These are phyloP conservation scores for Rhaphigaster nebulosa DNA, from an alignment of 2,888 invertebrate genomes.

Conservation along the genomic window DNA sequence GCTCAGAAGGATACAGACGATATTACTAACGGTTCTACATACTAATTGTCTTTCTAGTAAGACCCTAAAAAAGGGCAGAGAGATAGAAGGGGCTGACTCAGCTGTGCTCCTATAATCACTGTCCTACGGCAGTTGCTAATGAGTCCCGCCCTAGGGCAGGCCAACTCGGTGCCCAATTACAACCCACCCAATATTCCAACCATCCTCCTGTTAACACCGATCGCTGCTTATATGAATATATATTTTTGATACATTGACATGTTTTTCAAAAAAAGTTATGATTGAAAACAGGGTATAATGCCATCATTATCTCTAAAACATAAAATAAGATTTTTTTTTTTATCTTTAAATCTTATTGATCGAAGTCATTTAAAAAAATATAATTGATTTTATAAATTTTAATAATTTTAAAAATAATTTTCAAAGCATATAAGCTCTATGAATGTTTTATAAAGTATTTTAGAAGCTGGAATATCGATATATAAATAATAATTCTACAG, in stretches of 20 bases:
- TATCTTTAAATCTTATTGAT: no score
- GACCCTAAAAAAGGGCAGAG: slow-evolving; percentile 14
- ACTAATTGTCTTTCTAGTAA: slow-evolving; percentile 36
- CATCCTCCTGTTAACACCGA: background rate
- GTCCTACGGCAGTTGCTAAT: slow-evolving; percentile 39
- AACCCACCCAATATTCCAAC: slow-evolving; percentile 28
- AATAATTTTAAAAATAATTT: no score
- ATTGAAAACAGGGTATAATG: background rate
- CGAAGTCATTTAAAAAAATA: no score
- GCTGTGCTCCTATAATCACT: slow-evolving; percentile 37
- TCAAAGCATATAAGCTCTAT: no score
- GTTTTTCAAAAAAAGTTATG: background rate
- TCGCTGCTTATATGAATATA: background rate
- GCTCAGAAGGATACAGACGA: background rate
- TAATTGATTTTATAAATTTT: no score
- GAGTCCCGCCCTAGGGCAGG: slow-evolving; percentile 34
- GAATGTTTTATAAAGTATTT: no score
- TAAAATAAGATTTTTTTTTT: no score
- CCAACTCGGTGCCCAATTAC: slow-evolving; percentile 35
- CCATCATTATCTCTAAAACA: no score
- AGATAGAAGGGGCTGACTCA: background rate
- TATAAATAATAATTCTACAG: no score
- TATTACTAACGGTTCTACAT: slow-evolving; percentile 31
- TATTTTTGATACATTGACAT: background rate
- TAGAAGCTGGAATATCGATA: no score